These are phyloP conservation scores for Hemibagrus guttatus DNA, from an alignment of 2,797 vertebrate genomes.

Conservation along the genomic window DNA sequence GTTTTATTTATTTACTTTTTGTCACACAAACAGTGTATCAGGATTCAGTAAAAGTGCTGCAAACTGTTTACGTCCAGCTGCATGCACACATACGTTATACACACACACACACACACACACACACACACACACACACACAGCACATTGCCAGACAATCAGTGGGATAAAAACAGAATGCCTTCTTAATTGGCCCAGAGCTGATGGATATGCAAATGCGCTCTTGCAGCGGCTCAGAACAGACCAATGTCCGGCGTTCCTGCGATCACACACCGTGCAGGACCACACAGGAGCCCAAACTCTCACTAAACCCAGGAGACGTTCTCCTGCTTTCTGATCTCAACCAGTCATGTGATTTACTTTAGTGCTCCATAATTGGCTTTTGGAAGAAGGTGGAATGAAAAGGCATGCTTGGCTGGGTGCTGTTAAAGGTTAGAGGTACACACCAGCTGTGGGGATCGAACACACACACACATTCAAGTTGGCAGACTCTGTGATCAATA, in stretches of 20 bases:
- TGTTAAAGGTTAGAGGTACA: constrained; percentile 57
- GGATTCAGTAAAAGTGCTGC: not conserved
- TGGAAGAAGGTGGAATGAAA: constrained; percentile 71
- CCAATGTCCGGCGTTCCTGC: constrained; percentile 1
- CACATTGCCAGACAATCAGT: constrained; percentile 67
- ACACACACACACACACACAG: constrained; percentile 34
- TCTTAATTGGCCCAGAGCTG: constrained; percentile 73
- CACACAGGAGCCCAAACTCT: constrained; percentile 25
- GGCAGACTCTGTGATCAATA: constrained; percentile 48
- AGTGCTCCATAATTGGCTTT: constrained; percentile 74
- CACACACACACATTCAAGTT: constrained; percentile 56
- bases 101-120: constrained; percentile 50
- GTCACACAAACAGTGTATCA: not conserved
- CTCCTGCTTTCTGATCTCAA: constrained; percentile 54
- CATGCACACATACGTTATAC: constrained; percentile 24
- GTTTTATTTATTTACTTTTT: not conserved
- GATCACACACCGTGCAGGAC: constrained; percentile 3
- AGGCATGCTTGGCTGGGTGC: constrained; percentile 69
- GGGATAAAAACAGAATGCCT: constrained; percentile 69
- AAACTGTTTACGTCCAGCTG: not conserved
- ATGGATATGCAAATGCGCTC: constrained; percentile 66
- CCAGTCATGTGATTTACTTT: constrained; percentile 69
- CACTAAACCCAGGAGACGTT: not conserved
- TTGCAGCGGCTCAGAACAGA: constrained; percentile 51
- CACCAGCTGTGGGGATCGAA: constrained; percentile 70